Conservation (phyloP, 2,113 vertebrate species). For the Tapirus terrestris region DNA sequence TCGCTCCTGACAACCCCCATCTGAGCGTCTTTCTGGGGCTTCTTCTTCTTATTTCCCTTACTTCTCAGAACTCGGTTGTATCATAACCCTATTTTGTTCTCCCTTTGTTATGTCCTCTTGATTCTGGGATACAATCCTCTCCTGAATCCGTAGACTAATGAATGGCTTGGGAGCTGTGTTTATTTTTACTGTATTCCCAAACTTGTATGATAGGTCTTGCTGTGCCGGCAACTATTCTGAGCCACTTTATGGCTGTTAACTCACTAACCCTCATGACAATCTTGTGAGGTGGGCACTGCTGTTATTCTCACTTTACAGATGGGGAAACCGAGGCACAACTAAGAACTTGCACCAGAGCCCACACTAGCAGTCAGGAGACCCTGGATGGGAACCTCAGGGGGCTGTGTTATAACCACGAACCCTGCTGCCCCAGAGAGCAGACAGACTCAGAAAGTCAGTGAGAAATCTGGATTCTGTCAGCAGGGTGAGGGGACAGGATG, state of each 20-base stretch:
- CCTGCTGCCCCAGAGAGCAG: neutral
- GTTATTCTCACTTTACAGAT: neutral
- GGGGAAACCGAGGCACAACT: neutral
- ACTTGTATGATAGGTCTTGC: neutral
- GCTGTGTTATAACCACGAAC: neutral
- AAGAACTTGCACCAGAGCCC: too few species aligned
- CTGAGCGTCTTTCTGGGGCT: neutral
- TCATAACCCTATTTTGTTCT: neutral
- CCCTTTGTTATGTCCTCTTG: neutral
- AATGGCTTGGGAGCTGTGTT: neutral
- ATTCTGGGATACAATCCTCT: neutral
- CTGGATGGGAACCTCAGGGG: rapidly evolving
- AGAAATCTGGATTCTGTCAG: neutral
- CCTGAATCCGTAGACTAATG: neutral
- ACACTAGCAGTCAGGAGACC: too few species aligned
- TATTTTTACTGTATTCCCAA: neutral
- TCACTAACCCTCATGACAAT: neutral
- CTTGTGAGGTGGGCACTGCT: neutral
- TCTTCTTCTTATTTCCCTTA: neutral
- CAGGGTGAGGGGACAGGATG: neutral
- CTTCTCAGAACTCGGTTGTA: neutral
- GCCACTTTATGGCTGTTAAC: neutral
- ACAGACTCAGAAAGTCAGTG: neutral
- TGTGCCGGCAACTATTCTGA: neutral
- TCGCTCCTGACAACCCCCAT: too few species aligned